These are phyloP conservation scores for Cepaea hortensis DNA, from an alignment of 2,888 invertebrate species.

Conservation along the genomic window DNA sequence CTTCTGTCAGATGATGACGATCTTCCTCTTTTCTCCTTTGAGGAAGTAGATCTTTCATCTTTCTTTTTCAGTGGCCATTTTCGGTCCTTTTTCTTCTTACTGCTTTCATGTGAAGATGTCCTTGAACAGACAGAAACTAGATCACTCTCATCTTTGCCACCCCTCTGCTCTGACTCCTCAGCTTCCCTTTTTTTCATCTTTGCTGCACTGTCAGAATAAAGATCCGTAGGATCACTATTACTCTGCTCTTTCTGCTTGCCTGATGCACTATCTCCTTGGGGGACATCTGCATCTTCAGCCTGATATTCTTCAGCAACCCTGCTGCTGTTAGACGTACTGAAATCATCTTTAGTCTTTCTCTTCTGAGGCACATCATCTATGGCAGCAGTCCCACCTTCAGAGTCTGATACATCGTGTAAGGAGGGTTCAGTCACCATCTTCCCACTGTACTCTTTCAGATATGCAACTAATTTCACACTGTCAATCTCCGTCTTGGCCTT, in stretches of 20 bases:
- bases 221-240: background rate
- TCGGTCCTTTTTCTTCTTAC: background rate
- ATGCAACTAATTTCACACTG: constrained; percentile 28
- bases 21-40: constrained; percentile 24
- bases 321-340: background rate
- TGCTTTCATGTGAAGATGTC: constrained; percentile 17
- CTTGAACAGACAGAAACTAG: background rate
- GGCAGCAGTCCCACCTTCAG: background rate
- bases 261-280: background rate
- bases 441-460: constrained; percentile 38
- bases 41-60: constrained; percentile 2
- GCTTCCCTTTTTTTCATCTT: background rate
- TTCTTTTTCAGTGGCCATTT: background rate
- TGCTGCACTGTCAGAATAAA: background rate
- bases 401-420: background rate
- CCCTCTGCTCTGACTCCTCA: background rate
- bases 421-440: constrained; percentile 23
- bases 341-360: background rate
- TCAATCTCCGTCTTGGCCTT: constrained; percentile 23
- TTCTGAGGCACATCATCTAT: background rate
- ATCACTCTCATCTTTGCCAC: background rate
- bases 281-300: background rate
- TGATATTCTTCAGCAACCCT: background rate
- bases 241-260: constrained; percentile 2
- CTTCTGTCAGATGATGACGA: constrained; percentile 28